phyloP scores from a whole-genome alignment of 2,113 vertebrate species.

The Pongo abelii region DNA sequence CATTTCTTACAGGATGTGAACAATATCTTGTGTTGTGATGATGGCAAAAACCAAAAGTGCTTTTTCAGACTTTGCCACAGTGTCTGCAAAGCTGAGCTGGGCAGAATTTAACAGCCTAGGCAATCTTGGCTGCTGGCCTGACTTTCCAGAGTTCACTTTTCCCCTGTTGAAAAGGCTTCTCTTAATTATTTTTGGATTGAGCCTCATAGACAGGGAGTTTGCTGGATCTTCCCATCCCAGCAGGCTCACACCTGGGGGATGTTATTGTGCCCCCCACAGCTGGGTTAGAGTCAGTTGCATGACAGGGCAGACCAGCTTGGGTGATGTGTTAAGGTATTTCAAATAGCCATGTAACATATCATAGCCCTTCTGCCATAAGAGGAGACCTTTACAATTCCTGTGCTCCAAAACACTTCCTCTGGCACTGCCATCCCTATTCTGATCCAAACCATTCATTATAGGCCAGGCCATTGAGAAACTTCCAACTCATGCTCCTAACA shows the following conservation, averaged over 20 bases:
- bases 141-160: conserved; percentile 37
- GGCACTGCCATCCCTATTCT: background rate
- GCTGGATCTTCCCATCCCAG: background rate
- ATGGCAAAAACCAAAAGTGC: background rate
- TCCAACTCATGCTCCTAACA: background rate
- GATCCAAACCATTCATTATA: conserved; percentile 6
- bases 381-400: background rate
- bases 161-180: background rate
- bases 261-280: background rate
- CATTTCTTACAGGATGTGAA: conserved; percentile 1
- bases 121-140: background rate
- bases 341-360: background rate
- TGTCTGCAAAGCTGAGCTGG: background rate
- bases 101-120: conserved; percentile 26
- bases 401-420: background rate
- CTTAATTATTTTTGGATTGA: conserved; percentile 22
- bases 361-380: background rate
- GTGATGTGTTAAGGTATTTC: background rate
- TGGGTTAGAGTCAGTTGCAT: background rate
- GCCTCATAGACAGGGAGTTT: background rate
- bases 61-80: background rate
- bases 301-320: background rate
- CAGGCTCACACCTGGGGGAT: background rate
- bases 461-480: background rate
- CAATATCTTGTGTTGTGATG: background rate